Evolutionary conservation across 2,888 invertebrate genomes (phyloP).

Genomic region (Drosophila tripunctata): DNA sequence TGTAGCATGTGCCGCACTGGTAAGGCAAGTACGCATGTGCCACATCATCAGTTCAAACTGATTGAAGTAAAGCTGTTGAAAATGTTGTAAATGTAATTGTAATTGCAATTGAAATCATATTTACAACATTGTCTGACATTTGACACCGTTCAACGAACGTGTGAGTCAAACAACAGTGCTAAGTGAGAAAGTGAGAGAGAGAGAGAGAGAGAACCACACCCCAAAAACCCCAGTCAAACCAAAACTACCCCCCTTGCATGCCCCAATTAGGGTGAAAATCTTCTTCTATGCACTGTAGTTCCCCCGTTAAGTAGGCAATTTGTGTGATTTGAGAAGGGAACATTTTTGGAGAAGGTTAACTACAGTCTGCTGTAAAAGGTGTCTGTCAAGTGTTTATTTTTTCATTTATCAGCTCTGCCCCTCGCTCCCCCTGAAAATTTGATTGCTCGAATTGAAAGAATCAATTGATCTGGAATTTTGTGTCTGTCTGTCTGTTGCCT

Average conservation of each 20-base stretch:
- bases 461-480: constrained; percentile 21
- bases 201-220: no score
- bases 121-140: constrained; percentile 55
- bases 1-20: constrained; percentile 1
- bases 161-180: constrained; percentile 6
- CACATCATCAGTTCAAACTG: constrained; percentile 7
- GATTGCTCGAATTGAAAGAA: constrained; percentile 29
- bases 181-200: no score
- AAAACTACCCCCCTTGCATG: no score
- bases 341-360: no score
- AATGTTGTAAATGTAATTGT: constrained; percentile 48
- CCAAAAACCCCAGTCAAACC: background rate
- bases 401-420: constrained; percentile 18
- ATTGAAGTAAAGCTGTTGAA: constrained; percentile 24
- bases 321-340: background rate
- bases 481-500: background rate
- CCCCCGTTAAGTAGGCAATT: background rate
- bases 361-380: no score
- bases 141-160: constrained; percentile 47
- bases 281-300: no score
- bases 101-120: constrained; percentile 57
- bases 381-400: constrained; percentile 33
- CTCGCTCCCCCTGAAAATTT: background rate
- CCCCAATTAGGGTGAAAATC: no score
- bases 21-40: no score